phyloP scores from a whole-genome alignment of 2,113 vertebrate species.

The Corythornis vintsioides region DNA sequence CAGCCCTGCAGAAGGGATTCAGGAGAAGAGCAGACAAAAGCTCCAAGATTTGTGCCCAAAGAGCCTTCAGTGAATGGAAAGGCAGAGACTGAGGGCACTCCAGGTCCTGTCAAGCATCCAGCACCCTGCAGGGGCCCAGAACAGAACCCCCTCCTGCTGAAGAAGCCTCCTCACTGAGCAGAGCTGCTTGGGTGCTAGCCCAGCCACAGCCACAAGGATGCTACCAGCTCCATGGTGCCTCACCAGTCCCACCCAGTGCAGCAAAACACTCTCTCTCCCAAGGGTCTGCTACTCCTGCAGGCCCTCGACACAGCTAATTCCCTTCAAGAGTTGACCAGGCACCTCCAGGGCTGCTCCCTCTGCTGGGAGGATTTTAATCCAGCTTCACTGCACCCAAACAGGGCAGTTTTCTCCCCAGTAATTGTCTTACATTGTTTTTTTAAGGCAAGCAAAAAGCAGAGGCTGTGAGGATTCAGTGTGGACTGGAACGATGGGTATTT shows the following conservation, averaged over 20 bases:
- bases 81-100: background rate
- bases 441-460: background rate
- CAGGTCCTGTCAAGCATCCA: no score
- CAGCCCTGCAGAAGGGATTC: background rate
- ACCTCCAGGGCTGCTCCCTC: background rate
- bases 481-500: slow-evolving; percentile 33
- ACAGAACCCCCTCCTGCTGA: background rate
- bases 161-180: background rate
- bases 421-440: background rate
- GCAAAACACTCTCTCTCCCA: background rate
- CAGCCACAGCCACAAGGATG: fast-evolving
- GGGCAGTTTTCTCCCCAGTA: background rate
- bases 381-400: background rate
- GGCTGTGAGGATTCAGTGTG: background rate
- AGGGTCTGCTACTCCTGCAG: background rate
- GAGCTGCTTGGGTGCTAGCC: background rate
- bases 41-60: background rate
- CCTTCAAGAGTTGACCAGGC: background rate
- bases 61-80: fast-evolving
- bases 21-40: background rate
- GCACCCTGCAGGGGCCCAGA: background rate
- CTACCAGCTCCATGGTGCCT: fast-evolving
- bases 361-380: background rate
- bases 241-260: background rate
- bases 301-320: background rate